Base-by-base conservation (phyloP, 2,113 vertebrate genomes). In the Cyanoliseus patagonus region DNA sequence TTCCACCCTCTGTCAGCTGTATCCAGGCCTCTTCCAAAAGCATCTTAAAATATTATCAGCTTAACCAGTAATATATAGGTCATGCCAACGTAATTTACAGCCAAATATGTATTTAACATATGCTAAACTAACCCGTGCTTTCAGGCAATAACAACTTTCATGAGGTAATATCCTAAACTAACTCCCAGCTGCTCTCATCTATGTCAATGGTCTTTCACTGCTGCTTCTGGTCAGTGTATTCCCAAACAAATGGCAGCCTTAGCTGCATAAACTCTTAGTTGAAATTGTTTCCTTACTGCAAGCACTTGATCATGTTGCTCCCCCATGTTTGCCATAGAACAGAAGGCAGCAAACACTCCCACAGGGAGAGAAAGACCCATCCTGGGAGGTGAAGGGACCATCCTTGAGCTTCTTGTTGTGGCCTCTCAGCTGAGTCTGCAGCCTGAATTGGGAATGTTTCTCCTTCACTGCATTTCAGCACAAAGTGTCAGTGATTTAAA, bases 11-110 rank as follows among this genome's bases (percentile, higher is more conserved):
- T 53, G 53, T 55, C 92, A 93, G 53, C 76, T 83, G 53, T 53
- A 69, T 28, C 19, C 78, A 44, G 41, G 49, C 49, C 44, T 69
- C 37, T 93, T 94, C n/a, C 57, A 63, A 88, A 94, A 94, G 59
- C 80, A 52, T 88, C 79, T 88, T 86, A 86, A 87, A 93, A 83
- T 81, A 81, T 79, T 89, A 85, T 49, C 72, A 77, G 28, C 72
- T 92, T 94, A 75, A 35, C 16, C 90, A 67, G 33, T 79, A 90
- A 44, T 52, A 92, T 19, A 80, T 67, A 79, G 67, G 75, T 80
- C 75, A 62, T 22, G 7, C 23, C 82, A 84, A 20, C 18, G 42
- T 79, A 75, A 55, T 82, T 82, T 91, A 44, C 57, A 80, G 68
- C 37, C 64, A 80, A 92, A 83, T 52, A 68, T 16, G n/a, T 68